Percentiles rank a stretch among this genome's conserved stretches.
Conservation (phyloP, 2,113 vertebrate genomes). For the Pavo muticus region DNA sequence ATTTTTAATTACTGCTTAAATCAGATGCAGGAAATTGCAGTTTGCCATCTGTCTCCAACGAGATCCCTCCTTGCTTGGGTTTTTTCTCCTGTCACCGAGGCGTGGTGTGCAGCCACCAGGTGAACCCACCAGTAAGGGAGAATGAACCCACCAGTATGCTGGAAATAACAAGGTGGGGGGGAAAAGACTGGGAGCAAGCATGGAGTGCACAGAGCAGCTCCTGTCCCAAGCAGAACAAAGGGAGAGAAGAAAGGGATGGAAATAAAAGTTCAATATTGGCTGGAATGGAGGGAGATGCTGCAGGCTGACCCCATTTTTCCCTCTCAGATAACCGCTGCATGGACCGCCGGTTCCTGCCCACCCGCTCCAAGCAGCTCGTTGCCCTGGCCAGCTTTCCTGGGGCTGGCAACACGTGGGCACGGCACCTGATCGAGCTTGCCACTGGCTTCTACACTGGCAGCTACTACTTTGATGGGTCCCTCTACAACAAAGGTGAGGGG, state of each 20-base stretch:
- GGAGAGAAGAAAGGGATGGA: not conserved
- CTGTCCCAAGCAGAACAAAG: not conserved
- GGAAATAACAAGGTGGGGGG: too few species aligned
- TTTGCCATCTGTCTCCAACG: not conserved
- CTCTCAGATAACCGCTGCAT: conserved; percentile 94
- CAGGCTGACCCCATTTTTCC: not conserved
- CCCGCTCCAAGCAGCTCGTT: conserved; percentile 86
- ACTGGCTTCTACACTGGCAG: conserved; percentile 97
- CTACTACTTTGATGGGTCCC: conserved; percentile 97
- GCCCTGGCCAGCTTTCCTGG: conserved; percentile 97
- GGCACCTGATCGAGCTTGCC: conserved; percentile 95
- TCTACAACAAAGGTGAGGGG: conserved; percentile 95
- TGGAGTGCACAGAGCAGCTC: fast-evolving
- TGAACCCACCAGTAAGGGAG: not conserved
- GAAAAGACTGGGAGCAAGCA: not conserved
- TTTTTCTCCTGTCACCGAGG: not conserved
- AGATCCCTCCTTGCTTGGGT: not conserved
- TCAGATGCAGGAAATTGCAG: not conserved
- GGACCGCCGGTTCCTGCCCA: conserved; percentile 91
- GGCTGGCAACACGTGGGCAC: conserved; percentile 96
- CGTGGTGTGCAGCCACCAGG: not conserved
- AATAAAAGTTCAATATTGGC: not conserved
- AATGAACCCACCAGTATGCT: too few species aligned
- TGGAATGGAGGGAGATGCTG: not conserved
- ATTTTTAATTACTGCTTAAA: not conserved